Conservation (phyloP, 2,113 vertebrate genomes). For the Dasyurus viverrinus region DNA sequence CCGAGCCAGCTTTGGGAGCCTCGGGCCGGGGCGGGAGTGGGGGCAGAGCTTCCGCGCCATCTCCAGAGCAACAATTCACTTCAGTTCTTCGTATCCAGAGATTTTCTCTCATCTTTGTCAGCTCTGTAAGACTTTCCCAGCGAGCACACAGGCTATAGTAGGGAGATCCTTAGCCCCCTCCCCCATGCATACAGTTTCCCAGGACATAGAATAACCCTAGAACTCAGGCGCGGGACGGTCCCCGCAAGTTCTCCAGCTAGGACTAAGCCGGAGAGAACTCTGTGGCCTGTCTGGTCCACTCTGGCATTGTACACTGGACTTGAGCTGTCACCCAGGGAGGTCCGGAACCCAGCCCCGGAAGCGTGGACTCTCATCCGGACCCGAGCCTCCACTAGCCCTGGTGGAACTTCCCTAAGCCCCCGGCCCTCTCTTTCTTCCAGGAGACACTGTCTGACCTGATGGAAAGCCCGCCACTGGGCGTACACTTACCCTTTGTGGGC, state of each 20-base stretch:
- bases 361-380: neutral
- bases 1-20: neutral
- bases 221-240: neutral
- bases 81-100: too few species aligned
- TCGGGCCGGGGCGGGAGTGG: too few species aligned
- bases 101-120: neutral
- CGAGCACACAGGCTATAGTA: neutral
- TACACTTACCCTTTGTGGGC: conserved; percentile 91
- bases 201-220: neutral
- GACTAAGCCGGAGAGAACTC: too few species aligned
- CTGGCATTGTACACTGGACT: too few species aligned
- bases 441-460: conserved; percentile 85
- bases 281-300: too few species aligned
- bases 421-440: conserved; percentile 66
- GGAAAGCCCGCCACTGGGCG: conserved; percentile 84
- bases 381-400: too few species aligned
- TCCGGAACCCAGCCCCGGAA: neutral
- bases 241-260: too few species aligned
- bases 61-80: neutral
- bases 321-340: neutral
- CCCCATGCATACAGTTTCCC: neutral
- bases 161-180: neutral
- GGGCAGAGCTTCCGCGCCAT: too few species aligned
- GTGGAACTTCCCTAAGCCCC: neutral
- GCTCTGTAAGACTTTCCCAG: neutral